Conservation (phyloP, 2,113 vertebrate genomes). For the Papio anubis region DNA sequence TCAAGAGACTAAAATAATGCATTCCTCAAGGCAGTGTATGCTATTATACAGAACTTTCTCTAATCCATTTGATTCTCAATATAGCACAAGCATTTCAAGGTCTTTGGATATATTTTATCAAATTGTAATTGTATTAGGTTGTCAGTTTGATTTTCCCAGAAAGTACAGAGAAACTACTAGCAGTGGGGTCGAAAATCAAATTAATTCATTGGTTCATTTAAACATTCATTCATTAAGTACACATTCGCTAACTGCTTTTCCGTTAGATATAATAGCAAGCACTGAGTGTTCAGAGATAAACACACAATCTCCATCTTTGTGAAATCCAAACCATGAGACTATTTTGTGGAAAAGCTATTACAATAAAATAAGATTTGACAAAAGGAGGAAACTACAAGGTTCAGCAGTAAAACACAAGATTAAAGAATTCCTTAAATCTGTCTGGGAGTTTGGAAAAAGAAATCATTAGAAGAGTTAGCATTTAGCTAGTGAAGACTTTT, state of each 20-base stretch:
- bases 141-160: background rate
- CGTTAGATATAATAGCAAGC: background rate
- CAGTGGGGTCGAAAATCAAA: background rate
- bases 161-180: background rate
- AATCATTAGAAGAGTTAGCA: background rate
- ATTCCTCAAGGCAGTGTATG: background rate
- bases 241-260: background rate
- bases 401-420: background rate
- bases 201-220: background rate
- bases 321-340: background rate
- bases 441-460: background rate
- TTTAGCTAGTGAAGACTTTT: background rate
- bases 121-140: background rate
- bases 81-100: background rate
- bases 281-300: background rate
- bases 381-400: background rate
- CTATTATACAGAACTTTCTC: background rate
- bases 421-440: background rate
- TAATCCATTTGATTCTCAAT: background rate
- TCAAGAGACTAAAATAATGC: background rate
- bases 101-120: background rate
- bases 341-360: background rate
- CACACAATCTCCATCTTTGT: background rate
- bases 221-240: background rate
- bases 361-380: background rate